Evolutionary conservation across 2,113 vertebrate species (phyloP).

Genomic region (Pteruthius melanotis): DNA sequence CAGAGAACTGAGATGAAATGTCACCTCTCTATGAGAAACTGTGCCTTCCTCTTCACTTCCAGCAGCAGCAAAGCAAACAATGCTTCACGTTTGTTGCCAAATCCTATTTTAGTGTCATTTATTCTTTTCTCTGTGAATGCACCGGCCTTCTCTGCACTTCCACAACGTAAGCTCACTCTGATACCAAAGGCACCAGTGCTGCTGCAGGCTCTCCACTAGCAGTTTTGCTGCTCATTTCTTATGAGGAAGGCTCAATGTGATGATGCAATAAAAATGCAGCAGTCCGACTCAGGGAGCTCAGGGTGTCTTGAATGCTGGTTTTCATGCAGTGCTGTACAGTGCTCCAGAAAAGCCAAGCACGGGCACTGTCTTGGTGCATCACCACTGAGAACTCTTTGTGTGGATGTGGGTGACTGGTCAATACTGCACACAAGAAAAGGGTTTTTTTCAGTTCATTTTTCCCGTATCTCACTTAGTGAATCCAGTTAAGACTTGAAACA

Average conservation of each 20-base stretch:
- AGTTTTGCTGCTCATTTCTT: background rate
- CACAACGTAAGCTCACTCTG: background rate
- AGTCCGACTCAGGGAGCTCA: too few relatives aligned
- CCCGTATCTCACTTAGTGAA: background rate
- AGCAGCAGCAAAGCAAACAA: background rate
- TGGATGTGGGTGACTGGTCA: background rate
- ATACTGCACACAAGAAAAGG: background rate
- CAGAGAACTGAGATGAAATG: background rate
- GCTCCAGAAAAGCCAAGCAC: background rate
- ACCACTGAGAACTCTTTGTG: background rate
- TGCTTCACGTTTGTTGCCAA: background rate
- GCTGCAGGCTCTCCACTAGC: background rate
- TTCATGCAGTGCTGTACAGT: background rate
- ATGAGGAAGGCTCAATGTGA: background rate
- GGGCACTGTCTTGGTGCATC: background rate
- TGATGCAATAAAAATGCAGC: background rate
- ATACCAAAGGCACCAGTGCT: background rate
- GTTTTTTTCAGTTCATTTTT: background rate
- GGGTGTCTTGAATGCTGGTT: background rate
- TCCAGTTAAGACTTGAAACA: background rate
- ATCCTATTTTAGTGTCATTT: background rate
- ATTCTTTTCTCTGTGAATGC: slow-evolving; percentile 20
- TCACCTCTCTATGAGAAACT: background rate
- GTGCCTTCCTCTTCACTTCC: background rate
- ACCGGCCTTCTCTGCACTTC: background rate